Conservation (phyloP, 2,888 invertebrate genomes). For the Atrina japonica region DNA sequence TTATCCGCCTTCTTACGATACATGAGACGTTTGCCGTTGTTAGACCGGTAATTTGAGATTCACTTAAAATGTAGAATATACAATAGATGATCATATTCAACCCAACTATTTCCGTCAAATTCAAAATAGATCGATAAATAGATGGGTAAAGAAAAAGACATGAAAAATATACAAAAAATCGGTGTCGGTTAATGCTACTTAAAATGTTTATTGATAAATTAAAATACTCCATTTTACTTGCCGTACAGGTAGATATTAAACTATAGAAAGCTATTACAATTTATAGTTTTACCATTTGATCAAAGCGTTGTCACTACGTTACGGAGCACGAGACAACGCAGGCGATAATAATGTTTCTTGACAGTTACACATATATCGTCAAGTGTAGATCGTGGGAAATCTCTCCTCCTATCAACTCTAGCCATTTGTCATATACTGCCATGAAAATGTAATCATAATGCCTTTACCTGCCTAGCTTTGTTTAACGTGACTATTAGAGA, state of each 20-base stretch:
- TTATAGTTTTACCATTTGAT: slow-evolving; percentile 8
- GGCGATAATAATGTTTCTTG: slow-evolving; percentile 25
- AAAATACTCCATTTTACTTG: too few species aligned
- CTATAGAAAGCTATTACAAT: slow-evolving; percentile 9
- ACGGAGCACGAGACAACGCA: slow-evolving; percentile 21
- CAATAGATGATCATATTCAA: too few species aligned
- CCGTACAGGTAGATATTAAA: slow-evolving; percentile 9
- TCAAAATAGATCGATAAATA: too few species aligned
- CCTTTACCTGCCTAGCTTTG: slow-evolving; percentile 14
- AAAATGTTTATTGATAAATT: too few species aligned
- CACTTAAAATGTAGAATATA: too few species aligned
- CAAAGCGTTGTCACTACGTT: slow-evolving; percentile 22
- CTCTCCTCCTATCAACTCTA: slow-evolving; percentile 27
- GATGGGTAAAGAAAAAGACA: too few species aligned
- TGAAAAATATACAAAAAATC: too few species aligned
- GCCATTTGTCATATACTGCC: slow-evolving; percentile 34
- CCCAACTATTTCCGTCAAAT: slow-evolving; percentile 9
- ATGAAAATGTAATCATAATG: slow-evolving; percentile 14
- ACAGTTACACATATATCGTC: slow-evolving; percentile 30
- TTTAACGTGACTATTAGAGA: too few species aligned
- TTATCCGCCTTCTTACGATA: too few species aligned
- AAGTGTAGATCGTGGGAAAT: slow-evolving; percentile 33
- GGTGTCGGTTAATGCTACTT: too few species aligned
- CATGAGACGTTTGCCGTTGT: too few species aligned
- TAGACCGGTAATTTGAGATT: too few species aligned